Percentiles rank a stretch among this genome's conserved stretches.
Evolutionary conservation across 2,113 vertebrate species (phyloP).

Genomic region (Globicephala melas): DNA sequence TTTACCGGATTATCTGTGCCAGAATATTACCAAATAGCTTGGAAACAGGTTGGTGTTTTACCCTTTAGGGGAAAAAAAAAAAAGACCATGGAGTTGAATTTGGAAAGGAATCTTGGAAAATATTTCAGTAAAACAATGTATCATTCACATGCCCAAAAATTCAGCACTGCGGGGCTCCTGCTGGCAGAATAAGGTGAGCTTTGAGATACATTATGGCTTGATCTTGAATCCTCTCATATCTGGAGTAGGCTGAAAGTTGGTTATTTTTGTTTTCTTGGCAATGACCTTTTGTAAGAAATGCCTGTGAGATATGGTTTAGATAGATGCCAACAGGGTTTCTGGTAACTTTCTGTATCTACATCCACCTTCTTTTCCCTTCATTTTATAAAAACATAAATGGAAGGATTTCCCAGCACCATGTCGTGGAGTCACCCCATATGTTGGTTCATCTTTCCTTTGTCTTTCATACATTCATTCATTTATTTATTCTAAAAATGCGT

Average conservation of each 20-base stretch:
- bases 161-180: conserved; percentile 3
- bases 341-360: not conserved
- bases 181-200: conserved; percentile 50
- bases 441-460: not conserved
- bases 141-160: conserved; percentile 44
- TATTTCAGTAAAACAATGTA: conserved; percentile 59
- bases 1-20: conserved; percentile 56
- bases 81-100: conserved; percentile 59
- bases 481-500: not conserved
- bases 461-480: not conserved
- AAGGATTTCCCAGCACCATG: not conserved
- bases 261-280: conserved; percentile 49
- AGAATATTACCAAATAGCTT: conserved; percentile 67
- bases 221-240: conserved; percentile 32
- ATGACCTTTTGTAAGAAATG: conserved; percentile 36
- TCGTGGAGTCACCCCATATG: not conserved
- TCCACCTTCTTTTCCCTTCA: not conserved
- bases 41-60: conserved; percentile 64
- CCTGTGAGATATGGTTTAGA: not conserved
- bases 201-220: conserved; percentile 11
- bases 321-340: not conserved
- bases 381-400: conserved; percentile 9
- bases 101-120: conserved; percentile 69
- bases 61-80: conserved; percentile 50
- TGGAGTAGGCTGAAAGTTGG: not conserved